Evolutionary conservation across 2,113 vertebrate genomes (phyloP), one percentile per base, ranked within the genome.

Genomic region (Cottus gobio): DNA sequence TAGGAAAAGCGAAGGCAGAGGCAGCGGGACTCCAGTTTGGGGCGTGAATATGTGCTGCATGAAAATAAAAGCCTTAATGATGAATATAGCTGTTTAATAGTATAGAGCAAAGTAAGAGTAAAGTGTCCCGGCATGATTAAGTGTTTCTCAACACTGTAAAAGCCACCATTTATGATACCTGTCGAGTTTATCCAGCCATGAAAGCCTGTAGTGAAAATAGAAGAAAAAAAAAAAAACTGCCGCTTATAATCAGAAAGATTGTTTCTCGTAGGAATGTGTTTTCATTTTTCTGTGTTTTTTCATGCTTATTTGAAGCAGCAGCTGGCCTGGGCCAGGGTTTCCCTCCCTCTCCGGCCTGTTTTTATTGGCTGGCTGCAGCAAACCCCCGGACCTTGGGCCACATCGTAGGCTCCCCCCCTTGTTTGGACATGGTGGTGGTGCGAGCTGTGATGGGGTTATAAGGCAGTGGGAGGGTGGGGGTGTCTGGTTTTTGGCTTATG

Each of bases 291-390:
- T 2, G 54, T 84, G 77, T 87, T 90, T 86, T 87, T 89, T 83
- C 76, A 73, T 85, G 68, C 78, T 90, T 90, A 88, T 93, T 90
- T 90, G 80, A 77, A 91, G 90, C 87, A 90, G 91, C 90, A 91
- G 90, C 91, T 93, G 92, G 87, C 88, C 74, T 80, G 78, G 82
- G 75, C 66, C 77, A 75, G 86, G 93, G 91, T 88, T 92, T 88
- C 91, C 91, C 91, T 93, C 90, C 92, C 93, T 90, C 83, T 85
- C 76, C 2, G 56, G 69, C 36, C 71, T 95, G 94, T 93, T 94
- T 94, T 89, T 78, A 85, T 92, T 94, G 92, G 92, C 92, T 15
- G 44, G 24, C 79, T 66, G 57, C 57, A 66, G 83, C 79, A 85
- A 76, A 84, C 74, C 73, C 78, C 75, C 36, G 75, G 79, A 88